Conservation (phyloP, 2,888 invertebrate species). For the Byasa hedistus region DNA sequence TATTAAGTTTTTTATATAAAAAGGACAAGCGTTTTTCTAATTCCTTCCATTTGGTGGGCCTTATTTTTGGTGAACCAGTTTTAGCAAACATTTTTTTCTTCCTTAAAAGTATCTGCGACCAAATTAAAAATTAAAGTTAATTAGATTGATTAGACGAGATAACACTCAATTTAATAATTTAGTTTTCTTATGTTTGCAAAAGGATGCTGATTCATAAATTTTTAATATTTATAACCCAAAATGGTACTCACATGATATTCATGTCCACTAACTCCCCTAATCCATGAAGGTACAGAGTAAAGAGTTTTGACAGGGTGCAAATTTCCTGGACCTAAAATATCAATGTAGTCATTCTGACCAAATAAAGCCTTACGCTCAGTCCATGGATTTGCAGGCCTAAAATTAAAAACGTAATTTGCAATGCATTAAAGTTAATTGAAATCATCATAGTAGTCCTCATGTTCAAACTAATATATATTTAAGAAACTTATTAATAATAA, state of each 20-base stretch:
- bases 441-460: too few species aligned
- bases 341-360: slow-evolving; percentile 98
- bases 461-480: not conserved
- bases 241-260: slow-evolving; percentile 85
- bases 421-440: not conserved
- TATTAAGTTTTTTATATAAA: slow-evolving; percentile 88
- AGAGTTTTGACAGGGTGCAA: slow-evolving; percentile 90
- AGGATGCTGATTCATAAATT: too few species aligned
- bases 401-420: slow-evolving; percentile 38
- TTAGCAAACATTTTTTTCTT: slow-evolving; percentile 84
- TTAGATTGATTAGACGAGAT: too few species aligned
- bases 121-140: slow-evolving; percentile 10
- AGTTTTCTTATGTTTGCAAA: too few species aligned
- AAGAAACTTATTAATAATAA: not conserved
- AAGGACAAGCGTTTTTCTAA: slow-evolving; percentile 86
- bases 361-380: slow-evolving; percentile 87
- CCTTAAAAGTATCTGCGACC: slow-evolving; percentile 78
- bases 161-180: too few species aligned
- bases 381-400: slow-evolving; percentile 87
- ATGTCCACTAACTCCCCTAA: slow-evolving; percentile 90
- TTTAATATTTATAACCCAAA: not conserved
- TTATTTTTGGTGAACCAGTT: slow-evolving; percentile 78
- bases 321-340: slow-evolving; percentile 92
- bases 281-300: slow-evolving; percentile 93
- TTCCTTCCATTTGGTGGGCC: slow-evolving; percentile 89